A percentile compares a stretch with the other conserved stretches of the same genome.
Conservation (phyloP, 2,797 vertebrate genomes). For the Tamandua tetradactyla region DNA sequence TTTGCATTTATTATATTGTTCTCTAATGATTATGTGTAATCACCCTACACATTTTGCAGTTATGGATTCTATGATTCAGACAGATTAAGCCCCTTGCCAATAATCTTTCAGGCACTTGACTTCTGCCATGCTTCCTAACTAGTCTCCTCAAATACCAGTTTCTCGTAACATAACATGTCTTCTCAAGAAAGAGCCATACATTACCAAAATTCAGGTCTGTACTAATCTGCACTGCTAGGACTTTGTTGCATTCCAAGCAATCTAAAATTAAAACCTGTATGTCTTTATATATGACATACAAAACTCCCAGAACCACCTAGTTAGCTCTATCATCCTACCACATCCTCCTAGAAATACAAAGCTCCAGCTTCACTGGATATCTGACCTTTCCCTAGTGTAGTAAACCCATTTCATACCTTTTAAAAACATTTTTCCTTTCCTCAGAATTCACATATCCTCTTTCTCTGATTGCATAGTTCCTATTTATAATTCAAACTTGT, state of each 20-base stretch:
- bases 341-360: not conserved
- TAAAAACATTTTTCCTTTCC: not conserved
- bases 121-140: not conserved
- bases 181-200: not conserved
- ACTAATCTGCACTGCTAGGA: not conserved
- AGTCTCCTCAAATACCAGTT: not conserved
- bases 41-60: rapidly evolving
- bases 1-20: not conserved
- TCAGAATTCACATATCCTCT: not conserved
- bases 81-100: not conserved
- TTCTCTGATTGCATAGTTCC: not conserved
- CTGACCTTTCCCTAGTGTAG: not conserved
- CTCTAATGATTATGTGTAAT: too few species aligned
- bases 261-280: not conserved
- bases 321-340: not conserved
- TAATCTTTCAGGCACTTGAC: not conserved
- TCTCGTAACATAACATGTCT: not conserved
- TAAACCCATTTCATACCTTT: not conserved
- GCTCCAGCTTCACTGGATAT: not conserved
- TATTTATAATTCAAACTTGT: not conserved
- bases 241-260: not conserved
- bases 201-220: not conserved
- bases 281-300: not conserved
- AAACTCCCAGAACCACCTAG: not conserved
- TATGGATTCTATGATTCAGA: not conserved